Evolutionary conservation across 30 jellyfish, hydroid and myxozoan genomes (phyloP), one percentile per base, ranked within the genome.

Genomic region (Chironex yamaguchii): DNA sequence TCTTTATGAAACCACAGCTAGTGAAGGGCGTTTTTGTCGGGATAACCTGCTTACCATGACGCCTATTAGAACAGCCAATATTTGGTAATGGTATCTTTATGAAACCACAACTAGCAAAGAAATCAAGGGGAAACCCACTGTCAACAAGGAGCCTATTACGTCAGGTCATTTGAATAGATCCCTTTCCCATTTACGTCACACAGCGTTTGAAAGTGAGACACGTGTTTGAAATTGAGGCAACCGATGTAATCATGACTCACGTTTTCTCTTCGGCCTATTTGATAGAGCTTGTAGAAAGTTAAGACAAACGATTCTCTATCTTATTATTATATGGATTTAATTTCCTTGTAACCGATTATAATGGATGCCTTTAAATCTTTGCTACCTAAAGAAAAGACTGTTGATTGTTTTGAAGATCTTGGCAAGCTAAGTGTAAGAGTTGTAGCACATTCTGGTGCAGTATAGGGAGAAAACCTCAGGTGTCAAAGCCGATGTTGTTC

Each of bases 401-500:
- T 34, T 33, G 75, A 36, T 71, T 71, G 85, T 71, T 42, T 30
- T 30, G 85, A 30, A 58, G 84, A 79, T 54, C 34, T 79, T 2
- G 72, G 34, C 26, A 4, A 3, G 25, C 51, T 63, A 26, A 23
- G 62, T 20, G 32, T 79, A 4, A 25, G 89, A 58, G 13, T 24
- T 63, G 32, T 31, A 53, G 84, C 42, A 79, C 12, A 29, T 79
- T 29, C 67, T 79, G 4, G 25, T 29, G 48, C 34, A 6, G 25
- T 79, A 53, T 29, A 79, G 58, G 49, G 90, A 31, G 86, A 79
- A 79, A 42, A 34, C 76, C 2, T 25, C 90, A 11, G 90, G 89
- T 24, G n/a, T 62, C 28, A 79, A 79, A 79, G 84, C 90, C 50
- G 86, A 79, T 23, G 29, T 79, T 58, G 66, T 79, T 31, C 90